A percentile compares a stretch with the other conserved stretches of the same genome.
These are phyloP conservation scores for Syngnathus floridae DNA, from an alignment of 2,113 vertebrate genomes.

Conservation along the genomic window DNA sequence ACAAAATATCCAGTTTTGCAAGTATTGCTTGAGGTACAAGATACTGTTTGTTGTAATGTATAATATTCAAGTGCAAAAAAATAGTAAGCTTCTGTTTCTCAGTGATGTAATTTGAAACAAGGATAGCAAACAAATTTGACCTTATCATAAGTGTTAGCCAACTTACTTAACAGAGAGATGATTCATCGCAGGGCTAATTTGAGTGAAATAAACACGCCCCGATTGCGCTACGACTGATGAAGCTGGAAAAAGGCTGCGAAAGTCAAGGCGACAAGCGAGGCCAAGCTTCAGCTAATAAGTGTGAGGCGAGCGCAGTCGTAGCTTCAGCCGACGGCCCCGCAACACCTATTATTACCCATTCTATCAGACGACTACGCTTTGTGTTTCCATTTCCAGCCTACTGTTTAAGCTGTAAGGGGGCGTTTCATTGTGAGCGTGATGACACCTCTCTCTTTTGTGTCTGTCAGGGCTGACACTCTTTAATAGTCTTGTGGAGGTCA, in stretches of 20 bases:
- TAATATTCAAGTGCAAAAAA: too few species aligned
- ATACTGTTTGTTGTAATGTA: too few species aligned
- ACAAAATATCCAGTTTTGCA: too few species aligned
- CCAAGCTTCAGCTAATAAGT: conserved; percentile 63
- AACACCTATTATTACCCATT: conserved; percentile 67
- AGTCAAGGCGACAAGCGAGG: conserved; percentile 28
- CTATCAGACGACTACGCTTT: conserved; percentile 40
- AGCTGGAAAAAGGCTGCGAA: conserved; percentile 57
- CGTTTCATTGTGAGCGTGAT: conserved; percentile 39
- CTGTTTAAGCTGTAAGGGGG: conserved; percentile 55
- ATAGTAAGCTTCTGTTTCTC: too few species aligned
- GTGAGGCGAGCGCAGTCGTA: conserved; percentile 54
- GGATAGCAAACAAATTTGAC: neutral
- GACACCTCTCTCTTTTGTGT: conserved; percentile 52
- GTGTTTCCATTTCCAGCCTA: conserved; percentile 60
- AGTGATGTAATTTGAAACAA: too few species aligned
- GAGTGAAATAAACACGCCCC: neutral
- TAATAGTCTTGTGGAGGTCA: conserved; percentile 55
- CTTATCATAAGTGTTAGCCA: neutral
- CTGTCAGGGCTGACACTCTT: conserved; percentile 53
- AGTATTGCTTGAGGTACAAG: too few species aligned
- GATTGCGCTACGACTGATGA: conserved; percentile 22
- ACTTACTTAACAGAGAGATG: neutral
- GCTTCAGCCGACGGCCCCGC: conserved; percentile 50
- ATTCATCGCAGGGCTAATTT: conserved; percentile 18